phyloP scores from a whole-genome alignment of 2,888 invertebrate species.

The Prosapia bicincta region DNA sequence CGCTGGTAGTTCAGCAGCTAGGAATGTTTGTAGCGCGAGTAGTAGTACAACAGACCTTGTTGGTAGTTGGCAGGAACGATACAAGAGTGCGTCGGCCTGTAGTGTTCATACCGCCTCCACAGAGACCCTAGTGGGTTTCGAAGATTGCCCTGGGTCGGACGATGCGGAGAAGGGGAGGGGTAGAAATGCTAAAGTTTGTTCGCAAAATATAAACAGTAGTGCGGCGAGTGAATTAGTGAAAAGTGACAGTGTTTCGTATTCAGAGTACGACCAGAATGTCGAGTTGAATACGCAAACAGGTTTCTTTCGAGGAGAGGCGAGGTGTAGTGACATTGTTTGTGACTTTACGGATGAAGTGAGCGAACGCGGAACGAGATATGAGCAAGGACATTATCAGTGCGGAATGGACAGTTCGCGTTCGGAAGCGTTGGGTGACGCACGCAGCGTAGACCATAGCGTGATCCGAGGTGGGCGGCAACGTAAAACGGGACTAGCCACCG shows the following conservation, averaged over 20 bases:
- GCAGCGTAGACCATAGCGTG: neutral
- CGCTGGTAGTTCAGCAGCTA: neutral
- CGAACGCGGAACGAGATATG: neutral
- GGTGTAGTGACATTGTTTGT: neutral
- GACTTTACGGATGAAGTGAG: neutral
- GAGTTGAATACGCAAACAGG: neutral
- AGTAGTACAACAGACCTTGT: constrained; percentile 15
- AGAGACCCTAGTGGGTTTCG: constrained; percentile 23
- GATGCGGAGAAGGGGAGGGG: neutral
- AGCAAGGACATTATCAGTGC: neutral
- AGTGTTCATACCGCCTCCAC: constrained; percentile 26
- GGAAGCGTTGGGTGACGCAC: neutral
- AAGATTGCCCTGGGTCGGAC: constrained; percentile 6
- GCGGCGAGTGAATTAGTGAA: neutral
- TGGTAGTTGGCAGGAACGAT: constrained; percentile 20
- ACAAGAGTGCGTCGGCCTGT: constrained; percentile 23
- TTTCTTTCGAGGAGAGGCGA: neutral
- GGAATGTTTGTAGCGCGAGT: constrained; percentile 20
- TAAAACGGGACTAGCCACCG: constrained; percentile 10
- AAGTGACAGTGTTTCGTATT: neutral
- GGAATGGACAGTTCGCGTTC: neutral
- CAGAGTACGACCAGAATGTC: neutral
- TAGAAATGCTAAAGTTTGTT: neutral
- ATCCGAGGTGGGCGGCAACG: neutral
- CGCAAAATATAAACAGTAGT: neutral